Evolutionary conservation across 2,888 invertebrate genomes (phyloP), one percentile per base, ranked within the genome.

Genomic region (Pheosia gnoma): DNA sequence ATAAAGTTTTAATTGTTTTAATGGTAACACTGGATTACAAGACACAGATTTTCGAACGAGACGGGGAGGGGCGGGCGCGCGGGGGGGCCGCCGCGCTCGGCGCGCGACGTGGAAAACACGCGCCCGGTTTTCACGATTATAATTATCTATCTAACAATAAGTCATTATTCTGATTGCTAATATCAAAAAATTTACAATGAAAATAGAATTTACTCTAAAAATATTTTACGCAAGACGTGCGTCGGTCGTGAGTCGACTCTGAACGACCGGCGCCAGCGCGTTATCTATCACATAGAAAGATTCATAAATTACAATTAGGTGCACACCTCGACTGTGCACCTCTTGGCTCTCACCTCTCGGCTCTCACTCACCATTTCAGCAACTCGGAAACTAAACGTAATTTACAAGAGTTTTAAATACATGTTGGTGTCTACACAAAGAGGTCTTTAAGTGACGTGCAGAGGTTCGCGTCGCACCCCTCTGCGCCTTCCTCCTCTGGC

Each of bases 381-480:
- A 81, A 82, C 78, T 84, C 75, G 84, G 89, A 85, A 85, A 83
- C 87, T 90, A 90, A 84, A 85, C 80, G 79, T 84, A 84, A 80
- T 86, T 86, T 90, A 88, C 89, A 90, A 86, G 88, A 84, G 75
- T 70, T 73, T 78, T 79, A 79, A 88, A 85, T 82, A 76, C 82
- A 82, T 78, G 71, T 61, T 65, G 66, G 80, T 75, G 81, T 79
- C 95, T 97, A 97, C 83, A 97, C 97, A 86, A 97, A 97, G 59
- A 97, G 95, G 89, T 97, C 97, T 89, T 97, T 97, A 59, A 97
- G 91, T 56, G 97, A 96, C 70, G 97, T 96, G 91, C 97, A 97
- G 74, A 97, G 94, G 43, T 96, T 96, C 53, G 97, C 96, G 78
- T 97, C 97, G 89, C 97, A 97, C 39, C 96, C 94, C 75, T 96